These are phyloP conservation scores for Hylaea fasciaria DNA, from an alignment of 2,888 invertebrate species.

Conservation along the genomic window DNA sequence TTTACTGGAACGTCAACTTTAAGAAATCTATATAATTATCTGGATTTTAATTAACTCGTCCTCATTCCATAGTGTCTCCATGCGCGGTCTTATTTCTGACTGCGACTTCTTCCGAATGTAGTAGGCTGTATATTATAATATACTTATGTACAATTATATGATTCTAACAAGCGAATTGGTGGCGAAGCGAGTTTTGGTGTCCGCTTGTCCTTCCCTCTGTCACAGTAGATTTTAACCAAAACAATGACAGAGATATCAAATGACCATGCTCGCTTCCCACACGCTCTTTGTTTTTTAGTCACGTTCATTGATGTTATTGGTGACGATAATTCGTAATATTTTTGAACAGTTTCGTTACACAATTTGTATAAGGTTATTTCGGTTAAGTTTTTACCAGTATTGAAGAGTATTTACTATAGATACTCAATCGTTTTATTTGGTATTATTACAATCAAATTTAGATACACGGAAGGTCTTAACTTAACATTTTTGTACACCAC, in stretches of 20 bases:
- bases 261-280: conserved; percentile 20
- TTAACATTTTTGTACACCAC: no score
- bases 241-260: conserved; percentile 17
- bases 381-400: background rate
- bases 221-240: conserved; percentile 3
- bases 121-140: background rate
- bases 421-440: no score
- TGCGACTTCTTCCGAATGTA: no score
- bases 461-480: no score
- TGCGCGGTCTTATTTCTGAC: no score
- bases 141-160: no score
- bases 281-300: conserved; percentile 7
- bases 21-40: no score
- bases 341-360: conserved; percentile 8
- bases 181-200: background rate
- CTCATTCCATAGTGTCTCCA: no score
- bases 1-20: no score
- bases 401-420: background rate
- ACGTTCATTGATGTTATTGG: conserved; percentile 14
- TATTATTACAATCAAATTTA: no score
- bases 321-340: conserved; percentile 8
- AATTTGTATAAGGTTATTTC: background rate
- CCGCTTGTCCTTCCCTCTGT: background rate
- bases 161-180: background rate
- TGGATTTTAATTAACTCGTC: no score